A percentile compares a stretch with the other conserved stretches of the same genome.
phyloP scores from a whole-genome alignment of 2,797 vertebrate species.

The Picus viridis region DNA sequence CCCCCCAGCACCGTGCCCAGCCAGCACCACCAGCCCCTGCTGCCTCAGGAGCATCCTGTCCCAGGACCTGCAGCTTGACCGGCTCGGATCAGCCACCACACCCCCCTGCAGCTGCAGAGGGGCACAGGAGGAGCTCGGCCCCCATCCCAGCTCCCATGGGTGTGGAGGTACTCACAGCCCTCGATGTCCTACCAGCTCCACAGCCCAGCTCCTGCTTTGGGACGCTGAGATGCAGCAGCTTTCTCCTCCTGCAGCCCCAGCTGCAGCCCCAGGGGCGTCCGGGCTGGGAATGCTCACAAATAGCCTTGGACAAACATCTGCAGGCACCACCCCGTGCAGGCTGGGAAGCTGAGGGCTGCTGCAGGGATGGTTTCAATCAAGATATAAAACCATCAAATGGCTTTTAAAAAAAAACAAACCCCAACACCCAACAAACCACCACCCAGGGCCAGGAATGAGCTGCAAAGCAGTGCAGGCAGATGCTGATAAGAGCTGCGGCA shows the following conservation, averaged over 20 bases:
- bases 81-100: neutral
- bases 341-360: neutral
- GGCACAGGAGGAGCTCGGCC: neutral
- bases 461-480: neutral
- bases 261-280: neutral
- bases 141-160: accelerated
- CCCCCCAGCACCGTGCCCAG: neutral
- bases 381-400: neutral
- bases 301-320: conserved; percentile 39
- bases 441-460: accelerated
- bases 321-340: conserved; percentile 37
- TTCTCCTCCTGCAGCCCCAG: neutral
- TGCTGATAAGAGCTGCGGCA: neutral
- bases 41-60: neutral
- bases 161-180: neutral
- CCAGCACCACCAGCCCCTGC: accelerated
- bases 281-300: neutral
- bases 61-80: accelerated
- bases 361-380: conserved; percentile 32
- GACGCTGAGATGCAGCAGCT: neutral
- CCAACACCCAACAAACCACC: too few species aligned
- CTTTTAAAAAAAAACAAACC: neutral
- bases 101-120: neutral
- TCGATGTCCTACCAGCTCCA: accelerated
- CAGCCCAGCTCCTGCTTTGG: neutral